A percentile compares a stretch with the other conserved stretches of the same genome.
Conservation (phyloP, 23 tunicate species). For the Oikopleura dioica region DNA sequence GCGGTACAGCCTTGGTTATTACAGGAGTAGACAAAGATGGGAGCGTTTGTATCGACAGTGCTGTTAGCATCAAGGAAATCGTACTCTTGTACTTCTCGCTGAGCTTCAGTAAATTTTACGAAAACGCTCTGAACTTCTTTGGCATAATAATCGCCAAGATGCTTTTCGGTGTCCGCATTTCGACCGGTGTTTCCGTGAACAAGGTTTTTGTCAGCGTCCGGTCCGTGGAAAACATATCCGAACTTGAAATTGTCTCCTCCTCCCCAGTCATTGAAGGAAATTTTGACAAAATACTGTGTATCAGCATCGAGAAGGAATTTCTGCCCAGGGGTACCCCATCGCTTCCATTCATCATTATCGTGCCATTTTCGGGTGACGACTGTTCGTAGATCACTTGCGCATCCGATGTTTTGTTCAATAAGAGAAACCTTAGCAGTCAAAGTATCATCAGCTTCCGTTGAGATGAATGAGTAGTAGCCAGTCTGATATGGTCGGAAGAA, state of each 20-base stretch:
- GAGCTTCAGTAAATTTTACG: no score
- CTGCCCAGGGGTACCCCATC: neutral
- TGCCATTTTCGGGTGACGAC: neutral
- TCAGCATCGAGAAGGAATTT: neutral
- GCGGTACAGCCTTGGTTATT: no score
- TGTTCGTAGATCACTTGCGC: neutral
- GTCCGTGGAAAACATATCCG: neutral
- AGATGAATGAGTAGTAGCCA: neutral
- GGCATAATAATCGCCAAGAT: no score
- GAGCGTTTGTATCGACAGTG: no score
- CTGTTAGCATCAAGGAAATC: no score
- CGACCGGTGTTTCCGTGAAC: neutral
- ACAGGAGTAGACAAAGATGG: no score
- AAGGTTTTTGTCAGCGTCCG: neutral
- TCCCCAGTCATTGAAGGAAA: neutral
- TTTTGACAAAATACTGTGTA: neutral
- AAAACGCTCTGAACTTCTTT: no score
- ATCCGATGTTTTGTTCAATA: neutral
- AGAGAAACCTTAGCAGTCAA: neutral
- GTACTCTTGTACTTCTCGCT: no score
- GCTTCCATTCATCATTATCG: neutral
- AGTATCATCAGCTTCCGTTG: neutral
- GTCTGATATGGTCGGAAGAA: conserved; percentile 1
- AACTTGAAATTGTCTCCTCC: neutral
- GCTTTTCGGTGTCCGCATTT: no score